Conservation (phyloP, 1,140 invertebrate genomes). For the Drosophila mayri region DNA sequence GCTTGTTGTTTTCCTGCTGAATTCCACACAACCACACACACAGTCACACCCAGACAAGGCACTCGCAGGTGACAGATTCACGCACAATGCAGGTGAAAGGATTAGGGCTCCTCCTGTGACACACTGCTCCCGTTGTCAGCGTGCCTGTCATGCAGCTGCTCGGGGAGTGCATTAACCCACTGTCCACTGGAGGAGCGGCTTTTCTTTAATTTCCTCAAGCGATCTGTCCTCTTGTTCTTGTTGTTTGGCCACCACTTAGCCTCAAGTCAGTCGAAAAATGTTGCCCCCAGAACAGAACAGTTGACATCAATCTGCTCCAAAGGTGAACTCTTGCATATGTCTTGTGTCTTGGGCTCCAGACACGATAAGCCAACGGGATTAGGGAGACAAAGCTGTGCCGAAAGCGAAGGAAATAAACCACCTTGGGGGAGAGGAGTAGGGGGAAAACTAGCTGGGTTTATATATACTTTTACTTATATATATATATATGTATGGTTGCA, state of each 20-base stretch:
- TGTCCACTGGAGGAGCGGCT: conserved; percentile 12
- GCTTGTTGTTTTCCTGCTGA: not conserved
- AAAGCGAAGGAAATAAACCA: conserved; percentile 5
- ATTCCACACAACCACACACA: conserved; percentile 1
- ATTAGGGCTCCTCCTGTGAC: conserved; percentile 16
- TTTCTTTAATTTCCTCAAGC: conserved; percentile 40
- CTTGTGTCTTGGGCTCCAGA: conserved; percentile 17
- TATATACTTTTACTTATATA: not conserved
- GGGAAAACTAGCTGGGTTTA: conserved; percentile 12
- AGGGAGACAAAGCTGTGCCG: conserved; percentile 1
- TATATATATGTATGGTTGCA: conserved; percentile 15
- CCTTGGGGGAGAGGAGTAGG: not conserved
- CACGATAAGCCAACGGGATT: conserved; percentile 55
- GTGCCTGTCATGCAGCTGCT: conserved; percentile 17
- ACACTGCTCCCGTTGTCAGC: conserved; percentile 32
- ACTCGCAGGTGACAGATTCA: conserved; percentile 31
- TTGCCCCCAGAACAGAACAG: conserved; percentile 8
- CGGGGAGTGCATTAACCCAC: conserved; percentile 23
- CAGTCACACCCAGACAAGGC: conserved; percentile 6
- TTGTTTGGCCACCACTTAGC: conserved; percentile 43
- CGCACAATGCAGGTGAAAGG: conserved; percentile 32
- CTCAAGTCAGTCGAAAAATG: conserved; percentile 53
- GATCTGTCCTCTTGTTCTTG: conserved; percentile 35
- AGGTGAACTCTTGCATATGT: conserved; percentile 48
- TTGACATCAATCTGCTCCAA: conserved; percentile 42